Evolutionary conservation across 2,113 vertebrate genomes (phyloP).

Genomic region (Leptobrachium leishanense): DNA sequence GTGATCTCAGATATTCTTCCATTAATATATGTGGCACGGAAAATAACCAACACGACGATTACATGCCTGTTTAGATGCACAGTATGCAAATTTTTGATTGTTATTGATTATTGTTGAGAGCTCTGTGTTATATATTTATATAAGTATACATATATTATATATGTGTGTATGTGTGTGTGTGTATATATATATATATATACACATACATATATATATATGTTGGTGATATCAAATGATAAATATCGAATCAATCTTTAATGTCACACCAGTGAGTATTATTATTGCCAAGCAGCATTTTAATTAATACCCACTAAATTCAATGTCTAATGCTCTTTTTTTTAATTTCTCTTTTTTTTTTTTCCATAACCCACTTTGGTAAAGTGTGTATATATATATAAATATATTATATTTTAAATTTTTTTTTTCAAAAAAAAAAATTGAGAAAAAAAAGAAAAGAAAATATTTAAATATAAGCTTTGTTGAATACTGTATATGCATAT

Average conservation of each 20-base stretch:
- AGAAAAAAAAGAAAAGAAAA: too few relatives aligned
- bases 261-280: constrained; percentile 41
- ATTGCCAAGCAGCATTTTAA: constrained; percentile 28
- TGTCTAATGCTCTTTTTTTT: constrained; percentile 5
- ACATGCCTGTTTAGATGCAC: not conserved
- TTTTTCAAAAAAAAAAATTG: constrained; percentile 51
- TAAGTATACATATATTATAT: not conserved
- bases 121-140: too few relatives aligned
- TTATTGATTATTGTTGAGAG: not conserved
- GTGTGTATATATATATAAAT: not conserved
- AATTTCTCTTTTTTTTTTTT: constrained; percentile 15
- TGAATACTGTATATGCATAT: constrained; percentile 72
- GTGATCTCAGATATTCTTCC: not conserved
- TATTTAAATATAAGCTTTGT: constrained; percentile 54
- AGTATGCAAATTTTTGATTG: not conserved
- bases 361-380: constrained; percentile 21
- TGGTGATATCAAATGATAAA: constrained; percentile 17
- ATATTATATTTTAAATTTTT: too few relatives aligned
- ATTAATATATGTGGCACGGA: too few relatives aligned
- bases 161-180: not conserved
- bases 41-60: not conserved
- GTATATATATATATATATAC: constrained; percentile 21
- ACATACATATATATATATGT: constrained; percentile 35
- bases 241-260: not conserved
- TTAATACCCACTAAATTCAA: constrained; percentile 1